A percentile compares a stretch with the other conserved stretches of the same genome.
phyloP scores from a whole-genome alignment of 2,888 invertebrate genomes.

The Pollenia griseotomentosa region DNA sequence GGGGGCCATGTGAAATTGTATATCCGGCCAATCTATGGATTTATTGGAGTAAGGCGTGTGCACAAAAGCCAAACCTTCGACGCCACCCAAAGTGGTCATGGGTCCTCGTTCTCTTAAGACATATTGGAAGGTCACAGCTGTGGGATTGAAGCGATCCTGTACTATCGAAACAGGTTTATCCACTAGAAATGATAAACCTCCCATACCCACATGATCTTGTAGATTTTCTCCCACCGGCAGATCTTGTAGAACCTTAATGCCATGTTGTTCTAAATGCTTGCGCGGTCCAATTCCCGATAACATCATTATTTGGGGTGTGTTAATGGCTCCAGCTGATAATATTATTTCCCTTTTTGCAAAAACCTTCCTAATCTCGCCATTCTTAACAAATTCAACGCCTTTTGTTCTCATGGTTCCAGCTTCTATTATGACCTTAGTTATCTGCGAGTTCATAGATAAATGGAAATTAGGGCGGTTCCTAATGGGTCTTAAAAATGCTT shows the following conservation, averaged over 20 bases:
- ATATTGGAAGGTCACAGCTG: slow-evolving; percentile 92
- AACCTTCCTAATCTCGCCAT: slow-evolving; percentile 89
- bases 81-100: slow-evolving; percentile 94
- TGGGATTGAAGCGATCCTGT: slow-evolving; percentile 91
- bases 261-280: slow-evolving; percentile 88
- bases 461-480: slow-evolving; percentile 91
- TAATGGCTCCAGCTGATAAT: slow-evolving; percentile 95
- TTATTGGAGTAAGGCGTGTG: slow-evolving; percentile 93
- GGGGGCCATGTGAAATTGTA: slow-evolving; percentile 97
- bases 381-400: slow-evolving; percentile 91
- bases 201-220: slow-evolving; percentile 95
- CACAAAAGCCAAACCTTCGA: slow-evolving; percentile 94
- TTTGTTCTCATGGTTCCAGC: slow-evolving; percentile 90
- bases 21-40: slow-evolving; percentile 92
- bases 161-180: slow-evolving; percentile 94
- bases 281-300: slow-evolving; percentile 93
- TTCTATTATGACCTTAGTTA: slow-evolving; percentile 90
- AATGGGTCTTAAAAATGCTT: slow-evolving; percentile 93
- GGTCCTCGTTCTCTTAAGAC: slow-evolving; percentile 91
- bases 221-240: slow-evolving; percentile 92
- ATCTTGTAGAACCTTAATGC: slow-evolving; percentile 90
- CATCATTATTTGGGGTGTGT: slow-evolving; percentile 96
- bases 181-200: slow-evolving; percentile 87
- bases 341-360: slow-evolving; percentile 93
- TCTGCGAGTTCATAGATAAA: slow-evolving; percentile 91